phyloP scores from a whole-genome alignment of 1,140 invertebrate species.

The Diorhabda elongata region DNA sequence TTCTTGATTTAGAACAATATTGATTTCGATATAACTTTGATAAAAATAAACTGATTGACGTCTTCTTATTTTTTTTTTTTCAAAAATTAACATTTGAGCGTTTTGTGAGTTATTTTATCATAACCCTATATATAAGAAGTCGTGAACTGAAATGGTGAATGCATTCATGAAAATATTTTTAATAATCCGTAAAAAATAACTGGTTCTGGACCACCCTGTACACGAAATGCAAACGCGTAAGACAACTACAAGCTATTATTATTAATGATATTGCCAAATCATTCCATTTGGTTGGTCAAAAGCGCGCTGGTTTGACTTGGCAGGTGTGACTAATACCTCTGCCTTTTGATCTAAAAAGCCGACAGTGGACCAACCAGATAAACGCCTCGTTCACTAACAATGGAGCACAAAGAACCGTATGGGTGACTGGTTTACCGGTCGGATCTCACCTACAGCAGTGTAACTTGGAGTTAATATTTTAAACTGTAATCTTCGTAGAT shows the following conservation, averaged over 20 bases:
- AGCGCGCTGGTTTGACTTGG: constrained; percentile 39
- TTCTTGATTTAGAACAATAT: too few species aligned
- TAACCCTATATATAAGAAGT: too few species aligned
- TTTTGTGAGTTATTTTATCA: too few species aligned
- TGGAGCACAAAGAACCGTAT: constrained; percentile 13
- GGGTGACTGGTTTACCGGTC: constrained; percentile 24
- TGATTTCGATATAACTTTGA: too few species aligned
- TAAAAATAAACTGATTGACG: too few species aligned
- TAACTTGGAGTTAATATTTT: constrained; percentile 40
- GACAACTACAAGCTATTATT: constrained; percentile 34
- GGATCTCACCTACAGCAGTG: constrained; percentile 44
- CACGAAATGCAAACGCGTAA: constrained; percentile 29
- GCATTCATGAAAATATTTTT: too few species aligned
- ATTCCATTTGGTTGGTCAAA: constrained; percentile 39
- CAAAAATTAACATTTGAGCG: too few species aligned
- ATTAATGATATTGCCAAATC: constrained; percentile 47
- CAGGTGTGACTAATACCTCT: constrained; percentile 45
- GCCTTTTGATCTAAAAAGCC: constrained; percentile 40
- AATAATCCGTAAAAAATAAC: background rate
- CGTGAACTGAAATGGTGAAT: too few species aligned
- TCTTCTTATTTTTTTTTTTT: too few species aligned
- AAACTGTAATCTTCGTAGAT: constrained; percentile 41
- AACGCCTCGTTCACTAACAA: background rate
- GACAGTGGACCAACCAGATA: constrained; percentile 34
- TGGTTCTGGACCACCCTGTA: constrained; percentile 17